A percentile compares a stretch with the other conserved stretches of the same genome.
These are phyloP conservation scores for Temnothorax unifasciatus DNA, from an alignment of 2,888 invertebrate species.

Conservation along the genomic window DNA sequence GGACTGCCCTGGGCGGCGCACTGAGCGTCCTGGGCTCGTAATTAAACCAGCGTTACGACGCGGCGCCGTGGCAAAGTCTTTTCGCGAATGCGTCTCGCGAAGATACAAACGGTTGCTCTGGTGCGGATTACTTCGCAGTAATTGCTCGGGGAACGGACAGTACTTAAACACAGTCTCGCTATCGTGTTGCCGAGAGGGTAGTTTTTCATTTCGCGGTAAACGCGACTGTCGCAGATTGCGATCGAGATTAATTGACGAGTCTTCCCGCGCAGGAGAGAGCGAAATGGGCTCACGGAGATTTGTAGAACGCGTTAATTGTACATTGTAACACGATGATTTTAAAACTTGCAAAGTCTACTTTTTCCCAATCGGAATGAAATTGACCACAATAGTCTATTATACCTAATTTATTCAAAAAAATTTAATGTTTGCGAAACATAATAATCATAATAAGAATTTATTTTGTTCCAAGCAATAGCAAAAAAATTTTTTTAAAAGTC, in stretches of 20 bases:
- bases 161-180: constrained; percentile 1
- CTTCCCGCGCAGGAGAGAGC: neutral
- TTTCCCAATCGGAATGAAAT: neutral
- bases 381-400: neutral
- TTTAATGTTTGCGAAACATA: neutral
- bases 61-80: neutral
- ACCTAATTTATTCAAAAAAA: neutral
- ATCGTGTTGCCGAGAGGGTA: neutral
- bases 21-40: constrained; percentile 53
- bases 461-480: constrained; percentile 30
- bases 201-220: constrained; percentile 9
- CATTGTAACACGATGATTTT: neutral
- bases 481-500: constrained; percentile 29
- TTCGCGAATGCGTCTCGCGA: constrained; percentile 27
- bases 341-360: neutral
- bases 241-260: constrained; percentile 32
- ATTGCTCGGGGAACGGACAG: constrained; percentile 33
- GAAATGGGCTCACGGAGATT: constrained; percentile 1
- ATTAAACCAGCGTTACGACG: constrained; percentile 53
- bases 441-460: neutral
- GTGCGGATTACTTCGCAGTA: constrained; percentile 27
- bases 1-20: constrained; percentile 8
- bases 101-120: neutral
- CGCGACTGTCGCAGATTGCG: neutral
- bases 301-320: constrained; percentile 7